Base-by-base conservation (phyloP, 1,140 invertebrate species). In the Neodiprion fabricii region DNA sequence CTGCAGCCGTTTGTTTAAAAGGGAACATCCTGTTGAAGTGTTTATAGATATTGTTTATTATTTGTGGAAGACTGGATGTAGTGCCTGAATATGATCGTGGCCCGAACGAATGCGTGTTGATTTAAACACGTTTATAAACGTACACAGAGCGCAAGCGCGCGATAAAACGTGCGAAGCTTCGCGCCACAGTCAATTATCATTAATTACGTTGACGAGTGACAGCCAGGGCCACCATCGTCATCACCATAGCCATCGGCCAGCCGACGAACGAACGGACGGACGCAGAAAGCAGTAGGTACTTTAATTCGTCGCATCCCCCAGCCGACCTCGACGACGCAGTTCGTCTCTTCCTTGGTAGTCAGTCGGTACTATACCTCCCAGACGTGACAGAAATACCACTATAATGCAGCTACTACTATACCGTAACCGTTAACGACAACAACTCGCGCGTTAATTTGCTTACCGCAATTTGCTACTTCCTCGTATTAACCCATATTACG, bases 191-290 rank as follows among this genome's bases (percentile, higher is more conserved):
- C 53, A 61, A 61, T 61, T 61, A 61, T 61, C 53, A 61, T 61
- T 61, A 61, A 61, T 61, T 61, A 61, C 53, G 53, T 61, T 61
- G 53, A 61, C 53, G 53, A 61, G 53, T 61, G 53, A 61, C 53
- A 61, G 53, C 53, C 53, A 61, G 53, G 53, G 53, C 53, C 53
- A 61, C 53, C 11, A 61, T 61, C 53, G n/a, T 17, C 53, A 61
- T 61, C 53, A 9, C 8, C 53, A 61, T 61, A 61, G 11, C n/a
- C 53, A 61, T 61, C 53, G 11, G n/a, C 11, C 53, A 61, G 53
- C n/a, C 53, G n/a, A 61, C 53, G 53, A 12, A 17, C 10, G 50
- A 11, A 53, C n/a, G 10, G n/a, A 14, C 53, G 53, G 53, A 61
- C 53, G 53, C 53, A 61, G 53, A 61, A 61, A 61, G 28, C 28